These are phyloP conservation scores for Plebejus argus DNA, from an alignment of 2,888 invertebrate genomes.

Conservation along the genomic window DNA sequence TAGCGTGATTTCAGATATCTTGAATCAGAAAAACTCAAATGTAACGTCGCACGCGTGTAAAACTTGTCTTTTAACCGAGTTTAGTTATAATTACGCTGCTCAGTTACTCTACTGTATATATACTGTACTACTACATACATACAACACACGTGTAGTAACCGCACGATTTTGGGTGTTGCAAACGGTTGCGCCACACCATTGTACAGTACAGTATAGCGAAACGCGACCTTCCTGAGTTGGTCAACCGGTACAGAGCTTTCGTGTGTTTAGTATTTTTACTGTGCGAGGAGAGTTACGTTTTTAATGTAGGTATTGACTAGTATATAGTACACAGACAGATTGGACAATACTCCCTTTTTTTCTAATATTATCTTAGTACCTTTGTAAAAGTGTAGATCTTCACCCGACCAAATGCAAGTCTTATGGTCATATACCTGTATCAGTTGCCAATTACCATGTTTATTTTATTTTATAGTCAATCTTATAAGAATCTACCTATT, in stretches of 20 bases:
- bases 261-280: background rate
- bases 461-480: background rate
- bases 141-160: slow-evolving; percentile 57
- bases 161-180: slow-evolving; percentile 78
- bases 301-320: background rate
- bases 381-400: too few species aligned
- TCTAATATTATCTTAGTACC: too few species aligned
- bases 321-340: background rate
- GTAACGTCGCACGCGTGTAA: background rate
- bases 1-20: background rate
- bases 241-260: slow-evolving; percentile 52
- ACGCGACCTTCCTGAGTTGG: slow-evolving; percentile 77
- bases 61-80: background rate
- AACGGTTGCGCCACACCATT: slow-evolving; percentile 75
- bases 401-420: background rate
- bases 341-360: too few species aligned
- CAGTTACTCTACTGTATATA: background rate
- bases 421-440: background rate
- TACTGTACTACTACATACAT: background rate
- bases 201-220: slow-evolving; percentile 72
- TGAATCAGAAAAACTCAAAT: background rate
- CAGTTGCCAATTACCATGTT: background rate
- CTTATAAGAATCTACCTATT: too few species aligned
- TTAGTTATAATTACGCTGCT: background rate
- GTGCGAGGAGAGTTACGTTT: background rate